phyloP scores from a whole-genome alignment of 1,140 invertebrate genomes.

The Heterodera carotae region DNA sequence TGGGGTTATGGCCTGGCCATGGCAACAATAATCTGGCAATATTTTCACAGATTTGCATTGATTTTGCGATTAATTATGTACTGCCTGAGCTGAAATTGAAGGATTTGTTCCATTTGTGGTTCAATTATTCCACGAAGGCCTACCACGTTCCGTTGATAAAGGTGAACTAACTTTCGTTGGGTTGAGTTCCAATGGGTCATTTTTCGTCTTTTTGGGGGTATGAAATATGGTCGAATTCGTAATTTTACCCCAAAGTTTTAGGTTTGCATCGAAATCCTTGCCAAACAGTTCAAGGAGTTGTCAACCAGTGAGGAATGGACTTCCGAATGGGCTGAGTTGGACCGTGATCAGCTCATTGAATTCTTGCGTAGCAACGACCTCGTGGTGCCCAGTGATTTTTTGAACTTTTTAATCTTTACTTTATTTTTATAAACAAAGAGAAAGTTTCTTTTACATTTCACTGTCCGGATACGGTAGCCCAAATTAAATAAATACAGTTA shows the following conservation, averaged over 20 bases:
- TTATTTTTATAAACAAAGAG: no score
- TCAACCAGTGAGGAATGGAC: constrained; percentile 67
- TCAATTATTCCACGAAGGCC: constrained; percentile 68
- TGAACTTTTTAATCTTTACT: constrained; percentile 1
- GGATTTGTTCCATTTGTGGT: constrained; percentile 68
- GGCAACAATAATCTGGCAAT: no score
- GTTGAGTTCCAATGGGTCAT: no score
- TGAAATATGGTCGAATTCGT: no score
- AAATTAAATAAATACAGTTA: not conserved
- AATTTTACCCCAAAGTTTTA: no score
- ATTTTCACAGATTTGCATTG: constrained; percentile 63
- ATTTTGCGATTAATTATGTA: constrained; percentile 67
- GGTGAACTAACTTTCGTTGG: not conserved
- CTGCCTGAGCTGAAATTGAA: constrained; percentile 67
- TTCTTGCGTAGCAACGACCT: constrained; percentile 67
- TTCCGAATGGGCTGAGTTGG: constrained; percentile 67
- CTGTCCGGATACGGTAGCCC: not conserved
- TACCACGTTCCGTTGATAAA: constrained; percentile 51
- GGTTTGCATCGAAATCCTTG: constrained; percentile 65
- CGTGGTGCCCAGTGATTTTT: constrained; percentile 54
- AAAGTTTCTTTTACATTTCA: constrained; percentile 45
- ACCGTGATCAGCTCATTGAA: constrained; percentile 68
- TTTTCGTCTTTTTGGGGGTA: no score
- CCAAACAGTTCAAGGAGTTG: constrained; percentile 67
- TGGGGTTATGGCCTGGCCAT: no score